phyloP scores from a whole-genome alignment of 2,888 invertebrate genomes.

The Plutella xylostella region DNA sequence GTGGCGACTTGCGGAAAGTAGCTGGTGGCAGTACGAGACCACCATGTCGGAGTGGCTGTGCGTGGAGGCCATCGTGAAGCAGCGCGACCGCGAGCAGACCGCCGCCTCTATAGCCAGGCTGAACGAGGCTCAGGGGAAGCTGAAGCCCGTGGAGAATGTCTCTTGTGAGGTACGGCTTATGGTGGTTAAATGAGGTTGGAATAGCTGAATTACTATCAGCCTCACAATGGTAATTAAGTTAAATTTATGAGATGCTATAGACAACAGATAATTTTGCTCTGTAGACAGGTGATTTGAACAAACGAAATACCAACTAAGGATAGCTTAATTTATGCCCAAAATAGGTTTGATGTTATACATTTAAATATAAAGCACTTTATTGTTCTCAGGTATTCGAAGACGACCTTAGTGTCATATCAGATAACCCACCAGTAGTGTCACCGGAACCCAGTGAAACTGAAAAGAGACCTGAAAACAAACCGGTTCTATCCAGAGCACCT shows the following conservation, averaged over 20 bases:
- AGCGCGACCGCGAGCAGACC: conserved; percentile 84
- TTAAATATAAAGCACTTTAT: no score
- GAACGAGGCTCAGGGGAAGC: conserved; percentile 76
- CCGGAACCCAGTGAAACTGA: conserved; percentile 61
- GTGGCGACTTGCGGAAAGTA: no score
- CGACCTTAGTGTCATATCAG: conserved; percentile 67
- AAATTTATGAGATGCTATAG: no score
- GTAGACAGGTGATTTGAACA: no score
- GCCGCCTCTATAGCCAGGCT: conserved; percentile 88
- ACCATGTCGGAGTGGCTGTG: conserved; percentile 97
- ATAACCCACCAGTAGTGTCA: conserved; percentile 62
- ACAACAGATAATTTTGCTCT: no score
- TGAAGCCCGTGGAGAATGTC: conserved; percentile 36
- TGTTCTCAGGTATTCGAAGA: conserved; percentile 65
- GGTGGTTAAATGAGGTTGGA: no score
- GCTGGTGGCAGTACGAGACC: conserved; percentile 84
- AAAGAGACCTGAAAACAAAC: conserved; percentile 47
- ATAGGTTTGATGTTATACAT: no score
- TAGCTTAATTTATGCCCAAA: no score
- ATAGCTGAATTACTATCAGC: no score
- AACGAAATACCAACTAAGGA: no score
- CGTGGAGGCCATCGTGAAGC: conserved; percentile 91
- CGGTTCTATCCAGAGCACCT: conserved; percentile 51
- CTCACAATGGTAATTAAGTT: no score
- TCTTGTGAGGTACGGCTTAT: conserved; percentile 44